Percentiles rank a stretch among this genome's conserved stretches.
phyloP scores from a whole-genome alignment of 2,888 invertebrate species.

The Pedicia rivosa region DNA sequence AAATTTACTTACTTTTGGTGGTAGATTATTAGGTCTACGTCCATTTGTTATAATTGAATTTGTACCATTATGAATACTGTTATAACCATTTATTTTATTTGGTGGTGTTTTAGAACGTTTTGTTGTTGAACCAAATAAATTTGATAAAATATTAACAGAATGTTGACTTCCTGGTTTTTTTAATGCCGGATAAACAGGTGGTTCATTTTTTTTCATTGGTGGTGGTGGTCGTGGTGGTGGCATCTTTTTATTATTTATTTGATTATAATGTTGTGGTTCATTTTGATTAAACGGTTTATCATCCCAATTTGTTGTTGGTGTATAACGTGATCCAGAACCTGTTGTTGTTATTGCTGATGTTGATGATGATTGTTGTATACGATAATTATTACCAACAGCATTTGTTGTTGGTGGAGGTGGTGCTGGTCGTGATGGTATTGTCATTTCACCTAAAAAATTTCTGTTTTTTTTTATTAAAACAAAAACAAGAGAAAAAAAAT shows the following conservation, averaged over 20 bases:
- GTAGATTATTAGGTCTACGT: too few species aligned
- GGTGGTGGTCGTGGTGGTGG: conserved; percentile 29
- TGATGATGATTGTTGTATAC: conserved; percentile 13
- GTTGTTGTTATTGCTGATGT: conserved; percentile 24
- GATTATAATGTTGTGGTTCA: not conserved
- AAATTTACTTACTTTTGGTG: conserved; percentile 2
- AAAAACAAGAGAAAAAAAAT: not conserved
- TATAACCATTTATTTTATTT: not conserved
- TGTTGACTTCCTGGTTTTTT: conserved; percentile 15
- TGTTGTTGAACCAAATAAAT: conserved; percentile 24
- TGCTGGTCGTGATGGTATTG: conserved; percentile 29
- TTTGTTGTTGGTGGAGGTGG: conserved; percentile 24
- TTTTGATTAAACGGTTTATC: conserved; percentile 22
- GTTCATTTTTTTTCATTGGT: conserved; percentile 22
- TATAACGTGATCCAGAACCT: conserved; percentile 21
- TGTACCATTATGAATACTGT: not conserved
- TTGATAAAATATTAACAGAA: conserved; percentile 23
- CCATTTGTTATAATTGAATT: too few species aligned
- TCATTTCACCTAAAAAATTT: conserved; percentile 22
- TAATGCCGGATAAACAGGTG: conserved; percentile 6
- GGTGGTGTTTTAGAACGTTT: conserved; percentile 1
- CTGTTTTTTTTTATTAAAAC: not conserved
- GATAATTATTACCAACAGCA: conserved; percentile 11
- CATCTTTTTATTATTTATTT: conserved; percentile 19
- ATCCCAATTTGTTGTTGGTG: conserved; percentile 27